These are phyloP conservation scores for Hedychridium roseum DNA, from an alignment of 2,888 invertebrate genomes.

Conservation along the genomic window DNA sequence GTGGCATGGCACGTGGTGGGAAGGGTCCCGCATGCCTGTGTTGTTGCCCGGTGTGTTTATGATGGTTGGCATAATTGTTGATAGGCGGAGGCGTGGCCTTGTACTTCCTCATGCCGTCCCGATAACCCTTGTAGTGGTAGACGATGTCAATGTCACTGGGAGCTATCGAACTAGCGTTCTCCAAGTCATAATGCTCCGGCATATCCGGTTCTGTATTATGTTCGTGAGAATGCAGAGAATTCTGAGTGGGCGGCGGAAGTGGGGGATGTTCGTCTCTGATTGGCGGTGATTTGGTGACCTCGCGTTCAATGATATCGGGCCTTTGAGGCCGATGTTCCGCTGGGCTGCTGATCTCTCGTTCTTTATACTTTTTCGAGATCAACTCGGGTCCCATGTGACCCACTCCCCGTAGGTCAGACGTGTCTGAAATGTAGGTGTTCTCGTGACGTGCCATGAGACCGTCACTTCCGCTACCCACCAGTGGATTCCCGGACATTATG, in stretches of 20 bases:
- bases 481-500: slow-evolving; percentile 74
- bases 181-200: slow-evolving; percentile 94
- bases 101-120: slow-evolving; percentile 88
- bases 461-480: slow-evolving; percentile 74
- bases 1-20: slow-evolving; percentile 72
- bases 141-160: slow-evolving; percentile 97
- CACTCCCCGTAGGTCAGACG: slow-evolving; percentile 75
- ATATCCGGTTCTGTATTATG: slow-evolving; percentile 79
- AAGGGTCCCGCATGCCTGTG: slow-evolving; percentile 74
- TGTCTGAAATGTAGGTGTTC: slow-evolving; percentile 72
- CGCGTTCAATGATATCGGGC: slow-evolving; percentile 93
- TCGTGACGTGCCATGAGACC: slow-evolving; percentile 74
- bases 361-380: slow-evolving; percentile 88
- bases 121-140: slow-evolving; percentile 93
- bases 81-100: slow-evolving; percentile 87
- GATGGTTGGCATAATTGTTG: slow-evolving; percentile 76
- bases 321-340: slow-evolving; percentile 69
- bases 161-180: slow-evolving; percentile 96
- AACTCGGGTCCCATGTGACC: slow-evolving; percentile 85
- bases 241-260: slow-evolving; percentile 77
- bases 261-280: slow-evolving; percentile 83
- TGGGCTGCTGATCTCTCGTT: slow-evolving; percentile 75
- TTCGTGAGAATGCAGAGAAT: slow-evolving; percentile 76
- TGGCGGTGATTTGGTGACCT: slow-evolving; percentile 85
- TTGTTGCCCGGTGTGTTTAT: slow-evolving; percentile 74